These are phyloP conservation scores for Epinephelus moara DNA, from an alignment of 2,113 vertebrate genomes.

Conservation along the genomic window DNA sequence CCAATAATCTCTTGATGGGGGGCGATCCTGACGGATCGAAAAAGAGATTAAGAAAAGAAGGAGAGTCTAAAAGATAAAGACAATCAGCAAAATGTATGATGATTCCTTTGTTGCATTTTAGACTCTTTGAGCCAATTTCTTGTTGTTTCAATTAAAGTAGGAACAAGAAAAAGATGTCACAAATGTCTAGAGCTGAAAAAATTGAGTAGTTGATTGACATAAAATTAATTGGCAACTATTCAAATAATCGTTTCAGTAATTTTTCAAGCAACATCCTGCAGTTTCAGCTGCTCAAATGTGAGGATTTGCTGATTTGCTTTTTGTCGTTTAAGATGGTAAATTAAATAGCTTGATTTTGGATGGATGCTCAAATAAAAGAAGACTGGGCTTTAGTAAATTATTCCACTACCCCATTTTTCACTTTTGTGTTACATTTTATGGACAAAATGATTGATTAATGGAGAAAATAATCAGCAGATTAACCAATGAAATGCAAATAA, in stretches of 20 bases:
- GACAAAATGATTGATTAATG: not conserved
- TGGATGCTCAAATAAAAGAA: too few relatives aligned
- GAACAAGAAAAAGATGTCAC: not conserved
- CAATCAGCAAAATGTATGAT: not conserved
- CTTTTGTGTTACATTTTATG: not conserved
- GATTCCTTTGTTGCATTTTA: not conserved
- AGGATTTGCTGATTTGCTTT: not conserved
- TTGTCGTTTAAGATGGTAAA: not conserved
- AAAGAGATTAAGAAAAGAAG: not conserved
- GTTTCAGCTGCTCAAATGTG: not conserved
- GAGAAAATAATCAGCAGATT: not conserved
- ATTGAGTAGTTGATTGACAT: too few relatives aligned
- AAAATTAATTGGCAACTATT: too few relatives aligned
- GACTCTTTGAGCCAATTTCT: not conserved
- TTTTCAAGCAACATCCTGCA: not conserved
- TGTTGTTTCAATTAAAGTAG: not conserved
- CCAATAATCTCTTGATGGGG: constrained; percentile 49
- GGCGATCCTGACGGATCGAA: constrained; percentile 46
- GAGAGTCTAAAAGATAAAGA: constrained; percentile 15
- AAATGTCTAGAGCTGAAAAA: not conserved
- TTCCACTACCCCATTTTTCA: not conserved
- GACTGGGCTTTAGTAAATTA: not conserved
- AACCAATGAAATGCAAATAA: not conserved
- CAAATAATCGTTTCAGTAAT: too few relatives aligned
- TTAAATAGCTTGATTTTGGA: not conserved